Percentiles rank a stretch among this genome's conserved stretches.
These are phyloP conservation scores for Lophius piscatorius DNA, from an alignment of 2,113 vertebrate genomes.

Conservation along the genomic window DNA sequence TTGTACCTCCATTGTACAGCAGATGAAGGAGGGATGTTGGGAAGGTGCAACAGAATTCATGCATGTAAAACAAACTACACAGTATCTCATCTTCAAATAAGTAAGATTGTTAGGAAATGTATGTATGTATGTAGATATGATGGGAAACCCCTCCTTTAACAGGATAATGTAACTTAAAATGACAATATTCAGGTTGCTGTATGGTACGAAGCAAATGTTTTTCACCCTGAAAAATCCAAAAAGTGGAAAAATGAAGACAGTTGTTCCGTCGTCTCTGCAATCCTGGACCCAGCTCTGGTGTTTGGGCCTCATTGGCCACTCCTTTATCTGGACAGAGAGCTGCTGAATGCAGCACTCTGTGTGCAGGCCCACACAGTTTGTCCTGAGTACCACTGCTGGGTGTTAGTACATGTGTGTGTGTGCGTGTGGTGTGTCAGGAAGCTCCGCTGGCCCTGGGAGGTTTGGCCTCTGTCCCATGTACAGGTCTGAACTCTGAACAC, in stretches of 20 bases:
- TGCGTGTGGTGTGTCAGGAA: constrained; percentile 44
- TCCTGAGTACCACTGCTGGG: constrained; percentile 53
- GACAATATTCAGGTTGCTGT: constrained; percentile 77
- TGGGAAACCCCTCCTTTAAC: constrained; percentile 54
- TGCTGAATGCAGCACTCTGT: constrained; percentile 52
- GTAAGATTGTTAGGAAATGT: constrained; percentile 73
- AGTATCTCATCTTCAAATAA: constrained; percentile 68
- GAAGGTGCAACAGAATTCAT: constrained; percentile 61
- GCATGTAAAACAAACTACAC: constrained; percentile 76
- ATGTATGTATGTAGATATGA: constrained; percentile 80
- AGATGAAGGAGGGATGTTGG: constrained; percentile 53
- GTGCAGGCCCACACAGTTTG: constrained; percentile 68
- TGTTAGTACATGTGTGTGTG: constrained; percentile 45
- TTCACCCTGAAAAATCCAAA: constrained; percentile 70
- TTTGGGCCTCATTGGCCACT: constrained; percentile 50
- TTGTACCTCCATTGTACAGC: constrained; percentile 60
- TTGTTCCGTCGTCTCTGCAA: constrained; percentile 25
- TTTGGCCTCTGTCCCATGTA: constrained; percentile 56
- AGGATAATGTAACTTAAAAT: constrained; percentile 71
- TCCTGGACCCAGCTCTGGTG: constrained; percentile 57
- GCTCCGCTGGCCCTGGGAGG: constrained; percentile 27
- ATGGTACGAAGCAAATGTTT: constrained; percentile 77
- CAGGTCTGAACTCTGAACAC: constrained; percentile 79
- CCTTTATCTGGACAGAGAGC: constrained; percentile 52
- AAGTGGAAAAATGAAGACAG: constrained; percentile 37